A percentile compares a stretch with the other conserved stretches of the same genome.
Evolutionary conservation across 2,888 invertebrate genomes (phyloP).

Genomic region (Oscheius onirici): DNA sequence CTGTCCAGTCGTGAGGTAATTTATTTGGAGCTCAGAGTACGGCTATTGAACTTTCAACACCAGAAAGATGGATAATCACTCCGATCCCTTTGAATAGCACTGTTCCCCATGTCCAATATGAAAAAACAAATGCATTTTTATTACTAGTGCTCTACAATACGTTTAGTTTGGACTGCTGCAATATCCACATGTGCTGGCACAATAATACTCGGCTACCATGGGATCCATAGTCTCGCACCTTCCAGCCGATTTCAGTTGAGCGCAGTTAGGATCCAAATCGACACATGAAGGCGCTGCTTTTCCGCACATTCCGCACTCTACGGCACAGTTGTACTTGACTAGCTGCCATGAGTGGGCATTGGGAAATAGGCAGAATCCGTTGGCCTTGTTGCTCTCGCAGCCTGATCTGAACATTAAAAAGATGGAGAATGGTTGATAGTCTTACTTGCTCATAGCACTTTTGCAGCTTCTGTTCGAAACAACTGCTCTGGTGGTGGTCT

Average conservation of each 20-base stretch:
- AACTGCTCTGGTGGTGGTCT: too few species aligned
- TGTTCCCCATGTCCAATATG: too few species aligned
- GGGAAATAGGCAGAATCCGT: conserved; percentile 18
- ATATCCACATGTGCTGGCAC: too few species aligned
- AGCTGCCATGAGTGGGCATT: background rate
- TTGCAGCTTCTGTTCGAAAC: background rate
- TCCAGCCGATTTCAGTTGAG: background rate
- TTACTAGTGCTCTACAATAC: too few species aligned
- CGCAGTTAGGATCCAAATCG: background rate
- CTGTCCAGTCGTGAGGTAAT: background rate
- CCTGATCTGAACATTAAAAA: background rate
- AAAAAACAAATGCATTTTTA: too few species aligned
- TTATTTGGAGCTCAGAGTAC: background rate
- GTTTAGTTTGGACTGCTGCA: too few species aligned
- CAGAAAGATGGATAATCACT: too few species aligned
- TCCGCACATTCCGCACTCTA: conserved; percentile 18
- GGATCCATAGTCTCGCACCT: too few species aligned
- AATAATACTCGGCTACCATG: too few species aligned
- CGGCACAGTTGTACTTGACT: conserved; percentile 27
- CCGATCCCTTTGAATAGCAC: too few species aligned
- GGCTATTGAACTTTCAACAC: too few species aligned
- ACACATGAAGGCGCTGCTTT: background rate
- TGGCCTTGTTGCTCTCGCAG: background rate
- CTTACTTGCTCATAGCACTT: background rate
- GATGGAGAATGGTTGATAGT: background rate